Conservation (phyloP, 2,113 vertebrate genomes). For the Bothrops jararaca region DNA sequence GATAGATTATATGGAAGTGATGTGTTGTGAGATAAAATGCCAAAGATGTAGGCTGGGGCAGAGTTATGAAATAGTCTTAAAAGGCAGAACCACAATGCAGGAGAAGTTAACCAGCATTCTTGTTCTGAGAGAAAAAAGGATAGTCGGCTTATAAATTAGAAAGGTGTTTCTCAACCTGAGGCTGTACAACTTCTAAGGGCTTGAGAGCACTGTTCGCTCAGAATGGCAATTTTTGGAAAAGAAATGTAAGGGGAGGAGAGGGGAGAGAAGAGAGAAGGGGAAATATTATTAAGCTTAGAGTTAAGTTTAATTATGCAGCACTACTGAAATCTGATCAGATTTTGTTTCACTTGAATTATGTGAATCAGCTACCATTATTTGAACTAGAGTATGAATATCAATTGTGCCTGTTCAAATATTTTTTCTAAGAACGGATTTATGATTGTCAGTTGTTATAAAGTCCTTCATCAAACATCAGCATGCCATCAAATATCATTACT, state of each 20-base stretch:
- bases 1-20: neutral
- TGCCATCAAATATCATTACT: neutral
- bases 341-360: neutral
- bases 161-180: neutral
- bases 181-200: too few relatives aligned
- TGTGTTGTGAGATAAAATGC: neutral
- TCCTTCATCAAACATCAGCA: neutral
- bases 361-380: neutral
- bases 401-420: neutral
- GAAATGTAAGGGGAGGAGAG: neutral
- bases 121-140: neutral
- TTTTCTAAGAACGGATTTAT: neutral
- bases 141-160: too few relatives aligned
- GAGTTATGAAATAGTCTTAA: slow-evolving; percentile 9
- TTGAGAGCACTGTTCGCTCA: neutral
- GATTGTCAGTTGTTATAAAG: neutral
- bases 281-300: neutral
- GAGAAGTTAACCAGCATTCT: neutral
- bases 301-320: neutral
- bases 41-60: neutral
- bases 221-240: neutral
- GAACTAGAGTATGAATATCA: neutral
- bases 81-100: neutral
- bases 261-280: neutral
- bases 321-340: neutral